Percentiles rank a stretch among this genome's conserved stretches.
phyloP scores from a whole-genome alignment of 2,888 invertebrate species.

The Steinernema scapterisci region DNA sequence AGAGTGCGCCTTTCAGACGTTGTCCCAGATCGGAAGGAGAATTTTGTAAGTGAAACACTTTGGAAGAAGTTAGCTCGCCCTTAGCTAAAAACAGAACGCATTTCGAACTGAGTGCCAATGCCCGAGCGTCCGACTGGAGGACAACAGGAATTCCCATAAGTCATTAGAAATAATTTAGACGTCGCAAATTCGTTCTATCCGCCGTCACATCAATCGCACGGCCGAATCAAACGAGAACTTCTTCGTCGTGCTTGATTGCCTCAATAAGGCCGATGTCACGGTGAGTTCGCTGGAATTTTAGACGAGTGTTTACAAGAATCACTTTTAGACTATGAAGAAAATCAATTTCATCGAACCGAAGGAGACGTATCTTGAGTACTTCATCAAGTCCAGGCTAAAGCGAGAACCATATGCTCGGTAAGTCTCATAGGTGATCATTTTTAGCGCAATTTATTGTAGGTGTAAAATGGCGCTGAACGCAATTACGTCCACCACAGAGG shows the following conservation, averaged over 20 bases:
- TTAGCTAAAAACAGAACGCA: background rate
- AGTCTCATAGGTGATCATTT: too few relatives aligned
- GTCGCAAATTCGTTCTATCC: constrained; percentile 48
- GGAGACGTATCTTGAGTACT: constrained; percentile 62
- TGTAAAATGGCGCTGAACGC: constrained; percentile 52
- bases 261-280: constrained; percentile 20
- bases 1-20: constrained; percentile 47
- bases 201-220: constrained; percentile 48
- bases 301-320: background rate
- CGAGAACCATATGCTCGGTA: constrained; percentile 53
- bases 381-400: constrained; percentile 55
- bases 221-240: constrained; percentile 53
- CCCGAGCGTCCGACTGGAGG: too few relatives aligned
- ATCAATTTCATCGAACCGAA: constrained; percentile 63
- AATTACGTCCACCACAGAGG: constrained; percentile 50
- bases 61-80: background rate
- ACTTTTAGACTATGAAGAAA: constrained; percentile 46
- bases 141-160: too few relatives aligned
- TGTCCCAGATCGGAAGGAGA: constrained; percentile 45
- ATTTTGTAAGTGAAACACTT: constrained; percentile 40
- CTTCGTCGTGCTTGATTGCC: constrained; percentile 41
- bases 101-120: too few relatives aligned
- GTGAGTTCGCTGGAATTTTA: background rate
- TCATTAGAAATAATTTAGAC: constrained; percentile 37
- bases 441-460: too few relatives aligned